Evolutionary conservation across 2,888 invertebrate species (phyloP).

Genomic region (Trachelus iudaicus): DNA sequence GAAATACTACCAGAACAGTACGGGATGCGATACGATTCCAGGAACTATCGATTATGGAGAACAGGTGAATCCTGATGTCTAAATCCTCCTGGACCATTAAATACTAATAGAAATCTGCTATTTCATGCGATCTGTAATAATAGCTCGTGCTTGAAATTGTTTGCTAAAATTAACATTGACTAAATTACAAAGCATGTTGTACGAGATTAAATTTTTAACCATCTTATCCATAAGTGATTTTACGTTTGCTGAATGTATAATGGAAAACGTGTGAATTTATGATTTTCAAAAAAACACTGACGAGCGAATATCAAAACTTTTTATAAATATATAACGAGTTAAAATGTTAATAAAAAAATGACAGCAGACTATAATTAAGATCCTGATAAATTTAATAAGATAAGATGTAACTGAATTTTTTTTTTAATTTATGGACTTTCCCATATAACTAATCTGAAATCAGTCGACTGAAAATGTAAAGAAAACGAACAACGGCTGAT

Average conservation of each 20-base stretch:
- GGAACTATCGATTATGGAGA: neutral
- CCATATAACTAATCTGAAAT: neutral
- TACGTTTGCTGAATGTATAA: no score
- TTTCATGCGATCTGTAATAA: no score
- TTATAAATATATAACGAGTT: neutral
- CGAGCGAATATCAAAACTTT: neutral
- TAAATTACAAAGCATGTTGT: no score
- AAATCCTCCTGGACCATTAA: neutral
- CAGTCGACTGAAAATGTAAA: neutral
- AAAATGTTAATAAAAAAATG: neutral
- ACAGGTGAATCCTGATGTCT: neutral
- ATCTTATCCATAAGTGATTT: no score
- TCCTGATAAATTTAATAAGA: neutral
- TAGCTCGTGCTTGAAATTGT: no score
- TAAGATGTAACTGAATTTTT: neutral
- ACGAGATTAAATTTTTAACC: no score
- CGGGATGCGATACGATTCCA: neutral
- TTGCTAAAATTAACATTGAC: no score
- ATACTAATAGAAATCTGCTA: neutral
- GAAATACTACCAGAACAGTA: neutral
- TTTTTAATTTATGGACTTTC: neutral
- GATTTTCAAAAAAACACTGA: neutral
- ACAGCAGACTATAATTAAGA: neutral
- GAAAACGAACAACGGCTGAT: neutral
- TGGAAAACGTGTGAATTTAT: neutral